These are phyloP conservation scores for Encarsia formosa DNA, from an alignment of 2,888 invertebrate species.

Conservation along the genomic window DNA sequence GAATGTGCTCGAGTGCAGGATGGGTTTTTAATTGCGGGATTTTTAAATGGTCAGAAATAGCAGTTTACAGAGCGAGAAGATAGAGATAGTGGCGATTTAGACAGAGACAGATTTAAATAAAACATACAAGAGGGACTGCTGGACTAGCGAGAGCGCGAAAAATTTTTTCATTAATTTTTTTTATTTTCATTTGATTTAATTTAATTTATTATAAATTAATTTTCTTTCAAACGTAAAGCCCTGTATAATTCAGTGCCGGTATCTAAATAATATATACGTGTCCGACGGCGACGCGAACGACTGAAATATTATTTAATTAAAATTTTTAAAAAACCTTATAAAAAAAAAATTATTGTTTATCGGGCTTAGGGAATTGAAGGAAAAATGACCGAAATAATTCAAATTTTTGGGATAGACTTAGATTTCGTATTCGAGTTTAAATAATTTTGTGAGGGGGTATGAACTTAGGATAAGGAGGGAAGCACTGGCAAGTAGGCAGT, in stretches of 20 bases:
- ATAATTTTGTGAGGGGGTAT: not conserved
- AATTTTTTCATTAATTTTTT: slow-evolving; percentile 8
- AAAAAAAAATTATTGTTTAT: no score
- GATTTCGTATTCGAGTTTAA: no score
- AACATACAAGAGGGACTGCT: slow-evolving; percentile 30
- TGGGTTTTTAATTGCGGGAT: not conserved
- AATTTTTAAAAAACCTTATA: no score
- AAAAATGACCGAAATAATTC: no score
- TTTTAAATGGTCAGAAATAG: not conserved
- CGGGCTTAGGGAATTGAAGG: no score
- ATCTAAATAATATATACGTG: slow-evolving; percentile 14
- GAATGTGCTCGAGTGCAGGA: not conserved
- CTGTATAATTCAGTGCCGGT: slow-evolving; percentile 26
- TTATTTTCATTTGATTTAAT: not conserved
- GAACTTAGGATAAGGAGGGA: slow-evolving; percentile 7
- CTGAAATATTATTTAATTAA: no score
- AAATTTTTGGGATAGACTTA: no score
- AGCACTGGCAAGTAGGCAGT: slow-evolving; percentile 39
- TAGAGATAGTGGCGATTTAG: slow-evolving; percentile 27
- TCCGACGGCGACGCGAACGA: not conserved
- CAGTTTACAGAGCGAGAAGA: slow-evolving; percentile 9
- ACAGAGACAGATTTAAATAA: slow-evolving; percentile 18
- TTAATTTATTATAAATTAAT: not conserved
- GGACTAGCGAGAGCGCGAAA: slow-evolving; percentile 37
- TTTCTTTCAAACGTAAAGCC: slow-evolving; percentile 10